phyloP scores from a whole-genome alignment of 1,140 invertebrate species.

The Wiebesia pumilae region DNA sequence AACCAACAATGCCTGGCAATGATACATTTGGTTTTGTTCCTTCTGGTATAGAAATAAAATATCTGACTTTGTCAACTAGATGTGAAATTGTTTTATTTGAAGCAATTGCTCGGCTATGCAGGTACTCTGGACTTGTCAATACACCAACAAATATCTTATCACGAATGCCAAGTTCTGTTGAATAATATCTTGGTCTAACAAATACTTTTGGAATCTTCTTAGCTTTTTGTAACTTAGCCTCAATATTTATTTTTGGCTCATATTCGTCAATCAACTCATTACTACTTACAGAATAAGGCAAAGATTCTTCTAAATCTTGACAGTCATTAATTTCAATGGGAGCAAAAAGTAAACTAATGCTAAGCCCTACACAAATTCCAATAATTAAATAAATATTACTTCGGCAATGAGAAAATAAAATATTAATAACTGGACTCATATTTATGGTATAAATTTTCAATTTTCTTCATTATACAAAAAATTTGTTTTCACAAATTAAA shows the following conservation, averaged over 20 bases:
- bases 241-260: conserved; percentile 77
- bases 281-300: conserved; percentile 55
- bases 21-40: conserved; percentile 81
- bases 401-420: conserved; percentile 66
- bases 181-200: conserved; percentile 91
- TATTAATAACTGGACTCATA: conserved; percentile 65
- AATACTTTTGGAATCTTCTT: conserved; percentile 76
- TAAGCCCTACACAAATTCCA: conserved; percentile 69
- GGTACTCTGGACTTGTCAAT: conserved; percentile 82
- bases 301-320: conserved; percentile 50
- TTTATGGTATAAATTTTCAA: conserved; percentile 25
- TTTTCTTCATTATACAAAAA: neutral
- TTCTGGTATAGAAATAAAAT: conserved; percentile 83
- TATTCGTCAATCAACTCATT: conserved; percentile 73
- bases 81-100: conserved; percentile 88
- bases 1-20: conserved; percentile 86
- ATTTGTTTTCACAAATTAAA: neutral
- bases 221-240: conserved; percentile 74
- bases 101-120: conserved; percentile 82
- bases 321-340: conserved; percentile 62
- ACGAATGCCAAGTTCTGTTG: conserved; percentile 92
- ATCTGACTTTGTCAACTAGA: conserved; percentile 85
- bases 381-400: conserved; percentile 70
- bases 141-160: conserved; percentile 92
- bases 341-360: conserved; percentile 68